Evolutionary conservation across 1,140 invertebrate species (phyloP).

Genomic region (Condylostylus longicornis): DNA sequence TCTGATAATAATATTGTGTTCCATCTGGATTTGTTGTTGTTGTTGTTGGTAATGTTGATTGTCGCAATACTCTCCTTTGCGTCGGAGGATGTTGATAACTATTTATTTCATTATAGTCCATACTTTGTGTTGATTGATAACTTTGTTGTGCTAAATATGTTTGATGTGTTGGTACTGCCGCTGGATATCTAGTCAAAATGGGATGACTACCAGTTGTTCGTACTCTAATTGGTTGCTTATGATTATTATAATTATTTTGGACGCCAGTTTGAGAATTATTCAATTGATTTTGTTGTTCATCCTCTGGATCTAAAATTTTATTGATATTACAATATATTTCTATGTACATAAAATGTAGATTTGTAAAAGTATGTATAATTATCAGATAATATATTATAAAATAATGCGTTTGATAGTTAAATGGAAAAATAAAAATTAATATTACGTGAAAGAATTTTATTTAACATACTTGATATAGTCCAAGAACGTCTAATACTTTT

Average conservation of each 20-base stretch:
- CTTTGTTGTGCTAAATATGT: slow-evolving; percentile 19
- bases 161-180: slow-evolving; percentile 14
- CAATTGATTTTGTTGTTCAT: slow-evolving; percentile 29
- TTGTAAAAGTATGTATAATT: not conserved
- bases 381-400: too few species aligned
- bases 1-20: slow-evolving; percentile 24
- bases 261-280: slow-evolving; percentile 20
- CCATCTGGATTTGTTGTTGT: slow-evolving; percentile 11
- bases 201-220: slow-evolving; percentile 28
- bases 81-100: slow-evolving; percentile 3
- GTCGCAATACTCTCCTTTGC: slow-evolving; percentile 25
- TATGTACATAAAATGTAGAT: not conserved
- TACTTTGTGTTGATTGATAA: slow-evolving; percentile 8
- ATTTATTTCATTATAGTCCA: slow-evolving; percentile 5
- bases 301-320: slow-evolving; percentile 23
- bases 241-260: slow-evolving; percentile 28
- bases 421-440: not conserved
- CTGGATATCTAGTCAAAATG: slow-evolving; percentile 18
- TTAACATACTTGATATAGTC: slow-evolving; percentile 49
- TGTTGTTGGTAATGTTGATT: slow-evolving; percentile 27
- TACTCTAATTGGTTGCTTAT: slow-evolving; percentile 23
- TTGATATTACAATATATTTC: not conserved
- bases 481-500: slow-evolving; percentile 50
- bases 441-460: not conserved
- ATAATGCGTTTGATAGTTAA: too few species aligned